These are phyloP conservation scores for Nomia melanderi DNA, from an alignment of 1,140 invertebrate genomes.

Conservation along the genomic window DNA sequence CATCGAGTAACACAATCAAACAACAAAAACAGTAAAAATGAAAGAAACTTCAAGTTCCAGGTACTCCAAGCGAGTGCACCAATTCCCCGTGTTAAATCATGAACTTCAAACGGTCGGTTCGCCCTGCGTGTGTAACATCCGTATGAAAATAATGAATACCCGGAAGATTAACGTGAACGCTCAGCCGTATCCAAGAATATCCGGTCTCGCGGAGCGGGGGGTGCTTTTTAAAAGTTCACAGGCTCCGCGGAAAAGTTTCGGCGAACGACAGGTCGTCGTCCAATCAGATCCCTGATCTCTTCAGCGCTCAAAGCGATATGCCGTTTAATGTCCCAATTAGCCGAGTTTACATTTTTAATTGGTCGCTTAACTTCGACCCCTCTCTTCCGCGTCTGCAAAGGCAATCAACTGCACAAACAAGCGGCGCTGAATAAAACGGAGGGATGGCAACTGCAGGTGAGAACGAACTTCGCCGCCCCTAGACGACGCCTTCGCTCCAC, in stretches of 20 bases:
- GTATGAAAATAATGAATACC: too few relatives aligned
- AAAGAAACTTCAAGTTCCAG: too few relatives aligned
- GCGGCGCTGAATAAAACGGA: slow-evolving; percentile 50
- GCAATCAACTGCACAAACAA: slow-evolving; percentile 64
- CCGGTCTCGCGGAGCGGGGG: background rate
- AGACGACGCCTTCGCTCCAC: background rate
- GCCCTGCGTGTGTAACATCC: too few relatives aligned
- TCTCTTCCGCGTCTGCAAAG: slow-evolving; percentile 14
- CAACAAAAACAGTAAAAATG: too few relatives aligned
- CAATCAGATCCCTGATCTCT: slow-evolving; percentile 34
- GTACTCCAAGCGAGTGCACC: too few relatives aligned
- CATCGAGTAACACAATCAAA: too few relatives aligned
- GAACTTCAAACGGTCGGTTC: too few relatives aligned
- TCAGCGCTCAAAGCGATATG: slow-evolving; percentile 43
- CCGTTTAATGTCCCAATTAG: slow-evolving; percentile 61
- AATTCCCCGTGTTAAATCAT: too few relatives aligned
- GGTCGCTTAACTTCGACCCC: slow-evolving; percentile 55
- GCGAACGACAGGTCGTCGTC: background rate
- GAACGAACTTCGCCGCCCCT: slow-evolving; percentile 35
- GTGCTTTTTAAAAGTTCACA: too few relatives aligned
- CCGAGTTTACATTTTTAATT: slow-evolving; percentile 66
- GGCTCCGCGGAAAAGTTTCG: background rate
- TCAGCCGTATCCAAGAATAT: background rate
- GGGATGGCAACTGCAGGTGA: slow-evolving; percentile 13
- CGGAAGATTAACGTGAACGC: background rate